Conservation (phyloP, 2,113 vertebrate species). For the Steatornis caripensis region DNA sequence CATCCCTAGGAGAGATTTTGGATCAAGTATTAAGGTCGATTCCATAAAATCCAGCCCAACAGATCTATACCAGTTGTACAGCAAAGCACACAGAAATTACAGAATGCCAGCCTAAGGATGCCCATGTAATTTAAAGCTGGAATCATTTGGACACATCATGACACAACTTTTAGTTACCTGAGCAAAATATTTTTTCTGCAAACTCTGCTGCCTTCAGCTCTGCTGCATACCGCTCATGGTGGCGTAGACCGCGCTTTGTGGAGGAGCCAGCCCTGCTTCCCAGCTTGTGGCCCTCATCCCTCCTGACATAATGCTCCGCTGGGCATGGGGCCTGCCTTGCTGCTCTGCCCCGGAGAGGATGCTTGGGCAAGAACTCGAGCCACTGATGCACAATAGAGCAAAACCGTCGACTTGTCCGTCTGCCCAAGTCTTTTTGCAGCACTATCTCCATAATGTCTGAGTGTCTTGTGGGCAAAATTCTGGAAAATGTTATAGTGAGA, state of each 20-base stretch:
- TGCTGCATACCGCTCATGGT: neutral
- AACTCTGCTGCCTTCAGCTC: neutral
- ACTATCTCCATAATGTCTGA: neutral
- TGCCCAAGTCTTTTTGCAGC: neutral
- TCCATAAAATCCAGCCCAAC: neutral
- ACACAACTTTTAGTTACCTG: neutral
- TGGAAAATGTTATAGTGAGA: neutral
- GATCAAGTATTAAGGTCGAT: neutral
- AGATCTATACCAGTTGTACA: neutral
- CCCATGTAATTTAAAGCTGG: accelerated
- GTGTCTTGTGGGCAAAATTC: neutral
- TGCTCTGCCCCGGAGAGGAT: neutral
- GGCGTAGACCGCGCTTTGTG: accelerated
- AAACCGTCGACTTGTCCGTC: neutral
- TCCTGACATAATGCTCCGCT: accelerated
- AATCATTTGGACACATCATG: neutral
- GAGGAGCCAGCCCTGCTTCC: neutral
- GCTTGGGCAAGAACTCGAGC: neutral
- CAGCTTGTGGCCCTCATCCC: neutral
- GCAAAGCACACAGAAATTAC: neutral
- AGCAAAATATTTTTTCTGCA: neutral
- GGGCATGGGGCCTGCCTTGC: neutral
- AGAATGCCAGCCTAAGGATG: neutral
- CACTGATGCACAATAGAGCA: neutral
- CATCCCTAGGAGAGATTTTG: neutral